A percentile compares a stretch with the other conserved stretches of the same genome.
phyloP scores from a whole-genome alignment of 1,140 invertebrate genomes.

The Drosophila erecta region DNA sequence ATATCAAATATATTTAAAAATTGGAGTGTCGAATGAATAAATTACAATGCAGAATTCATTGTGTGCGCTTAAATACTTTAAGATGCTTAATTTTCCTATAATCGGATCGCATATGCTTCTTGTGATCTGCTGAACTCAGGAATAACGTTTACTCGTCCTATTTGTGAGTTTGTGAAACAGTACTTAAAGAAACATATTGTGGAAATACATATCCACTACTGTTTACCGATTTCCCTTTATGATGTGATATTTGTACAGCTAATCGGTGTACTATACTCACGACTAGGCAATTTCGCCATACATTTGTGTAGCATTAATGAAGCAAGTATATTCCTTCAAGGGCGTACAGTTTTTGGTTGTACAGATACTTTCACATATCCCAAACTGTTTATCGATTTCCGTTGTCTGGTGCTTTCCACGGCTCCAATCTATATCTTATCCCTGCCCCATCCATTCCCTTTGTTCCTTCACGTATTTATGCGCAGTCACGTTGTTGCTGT shows the following conservation, averaged over 20 bases:
- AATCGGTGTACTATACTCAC: no score
- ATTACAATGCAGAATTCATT: neutral
- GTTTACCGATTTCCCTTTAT: no score
- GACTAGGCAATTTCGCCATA: neutral
- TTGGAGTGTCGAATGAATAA: neutral
- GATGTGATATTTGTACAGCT: no score
- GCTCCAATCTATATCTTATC: neutral
- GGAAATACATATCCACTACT: no score
- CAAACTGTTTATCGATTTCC: conserved; percentile 18
- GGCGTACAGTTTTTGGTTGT: neutral
- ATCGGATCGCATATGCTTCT: no score
- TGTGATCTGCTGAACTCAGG: no score
- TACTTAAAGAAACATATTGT: no score
- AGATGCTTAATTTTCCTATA: no score
- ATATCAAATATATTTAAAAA: conserved; percentile 1
- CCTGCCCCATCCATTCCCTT: conserved; percentile 16
- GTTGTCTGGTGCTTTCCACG: conserved; percentile 8
- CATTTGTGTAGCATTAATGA: neutral
- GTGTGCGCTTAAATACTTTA: no score
- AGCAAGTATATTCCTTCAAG: no score
- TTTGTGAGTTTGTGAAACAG: no score
- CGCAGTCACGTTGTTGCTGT: conserved; percentile 77
- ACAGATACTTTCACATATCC: neutral
- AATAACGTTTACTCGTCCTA: no score
- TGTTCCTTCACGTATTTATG: conserved; percentile 72